A percentile compares a stretch with the other conserved stretches of the same genome.
Evolutionary conservation across 2,888 invertebrate genomes (phyloP).

Genomic region (Tetanocera ferruginea): DNA sequence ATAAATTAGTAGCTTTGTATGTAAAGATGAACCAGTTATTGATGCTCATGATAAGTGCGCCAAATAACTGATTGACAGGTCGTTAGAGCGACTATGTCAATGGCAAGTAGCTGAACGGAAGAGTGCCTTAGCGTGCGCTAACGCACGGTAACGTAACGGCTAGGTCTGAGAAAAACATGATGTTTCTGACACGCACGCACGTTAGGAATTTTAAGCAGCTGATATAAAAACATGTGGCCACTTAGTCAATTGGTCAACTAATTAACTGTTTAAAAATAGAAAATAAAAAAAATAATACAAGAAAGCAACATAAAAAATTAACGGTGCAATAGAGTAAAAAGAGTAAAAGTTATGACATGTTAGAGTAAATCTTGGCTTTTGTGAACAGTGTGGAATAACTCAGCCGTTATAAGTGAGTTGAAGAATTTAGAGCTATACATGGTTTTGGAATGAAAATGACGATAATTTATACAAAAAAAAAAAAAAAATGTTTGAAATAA

Average conservation of each 20-base stretch:
- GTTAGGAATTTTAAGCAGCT: not conserved
- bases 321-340: no score
- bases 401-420: no score
- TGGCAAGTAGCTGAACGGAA: not conserved
- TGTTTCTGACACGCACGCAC: not conserved
- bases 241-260: slow-evolving; percentile 14
- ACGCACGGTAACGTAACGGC: no score
- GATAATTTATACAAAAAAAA: no score
- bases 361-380: no score
- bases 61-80: not conserved
- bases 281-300: not conserved
- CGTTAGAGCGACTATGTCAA: slow-evolving; percentile 5
- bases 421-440: no score
- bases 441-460: no score
- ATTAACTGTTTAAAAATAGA: slow-evolving; percentile 11
- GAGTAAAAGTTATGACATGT: no score
- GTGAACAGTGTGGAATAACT: no score
- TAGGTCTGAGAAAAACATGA: not conserved
- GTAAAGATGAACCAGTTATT: not conserved
- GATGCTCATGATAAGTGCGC: not conserved
- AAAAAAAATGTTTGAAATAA: no score
- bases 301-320: not conserved
- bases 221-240: not conserved
- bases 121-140: not conserved
- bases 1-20: not conserved